phyloP scores from a whole-genome alignment of 2,113 vertebrate species.

The Amia ocellicauda region DNA sequence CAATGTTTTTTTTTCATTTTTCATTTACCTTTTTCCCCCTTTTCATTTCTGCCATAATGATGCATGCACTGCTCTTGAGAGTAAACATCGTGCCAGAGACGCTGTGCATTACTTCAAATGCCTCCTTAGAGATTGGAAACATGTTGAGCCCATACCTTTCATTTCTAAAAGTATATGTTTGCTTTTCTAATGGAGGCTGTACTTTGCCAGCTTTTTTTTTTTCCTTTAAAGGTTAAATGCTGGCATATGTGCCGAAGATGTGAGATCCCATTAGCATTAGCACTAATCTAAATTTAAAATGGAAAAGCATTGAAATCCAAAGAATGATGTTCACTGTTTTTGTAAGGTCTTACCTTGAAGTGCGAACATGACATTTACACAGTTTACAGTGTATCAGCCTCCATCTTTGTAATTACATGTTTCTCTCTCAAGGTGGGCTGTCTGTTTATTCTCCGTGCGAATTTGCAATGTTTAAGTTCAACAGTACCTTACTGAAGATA shows the following conservation, averaged over 20 bases:
- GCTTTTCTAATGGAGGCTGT: slow-evolving; percentile 63
- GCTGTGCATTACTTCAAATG: background rate
- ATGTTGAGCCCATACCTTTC: slow-evolving; percentile 29
- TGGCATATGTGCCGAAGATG: slow-evolving; percentile 47
- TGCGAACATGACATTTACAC: slow-evolving; percentile 25
- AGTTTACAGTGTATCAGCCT: background rate
- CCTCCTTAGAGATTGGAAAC: slow-evolving; percentile 6
- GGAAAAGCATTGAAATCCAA: slow-evolving; percentile 57
- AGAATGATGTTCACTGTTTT: slow-evolving; percentile 28
- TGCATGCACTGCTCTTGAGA: background rate
- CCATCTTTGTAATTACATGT: too few relatives aligned
- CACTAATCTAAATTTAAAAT: slow-evolving; percentile 64
- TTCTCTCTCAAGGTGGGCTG: too few relatives aligned
- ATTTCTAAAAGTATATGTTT: slow-evolving; percentile 57
- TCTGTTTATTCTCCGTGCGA: too few relatives aligned
- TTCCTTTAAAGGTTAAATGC: slow-evolving; percentile 30
- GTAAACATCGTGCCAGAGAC: background rate
- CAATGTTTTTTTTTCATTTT: background rate
- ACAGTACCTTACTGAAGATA: too few relatives aligned
- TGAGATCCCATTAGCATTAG: slow-evolving; percentile 58
- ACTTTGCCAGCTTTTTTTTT: slow-evolving; percentile 36
- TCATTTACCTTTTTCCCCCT: background rate
- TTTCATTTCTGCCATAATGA: background rate
- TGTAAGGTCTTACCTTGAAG: slow-evolving; percentile 13
- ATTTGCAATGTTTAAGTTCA: too few relatives aligned